Evolutionary conservation across 2,888 invertebrate species (phyloP).

Genomic region (Lepeophtheirus nordmannii): DNA sequence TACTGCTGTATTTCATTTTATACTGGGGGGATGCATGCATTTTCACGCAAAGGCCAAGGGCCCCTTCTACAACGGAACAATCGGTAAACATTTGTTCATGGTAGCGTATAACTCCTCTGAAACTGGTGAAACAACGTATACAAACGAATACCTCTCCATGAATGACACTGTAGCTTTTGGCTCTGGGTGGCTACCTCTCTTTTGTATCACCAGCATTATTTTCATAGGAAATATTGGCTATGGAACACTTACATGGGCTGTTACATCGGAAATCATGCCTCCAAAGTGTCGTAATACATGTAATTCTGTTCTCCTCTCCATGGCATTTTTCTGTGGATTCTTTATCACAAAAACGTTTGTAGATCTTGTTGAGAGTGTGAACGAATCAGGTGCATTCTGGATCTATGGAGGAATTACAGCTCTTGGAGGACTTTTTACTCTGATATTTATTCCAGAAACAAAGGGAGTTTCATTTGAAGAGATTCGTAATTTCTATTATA

Average conservation of each 20-base stretch:
- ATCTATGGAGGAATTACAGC: conserved; percentile 2
- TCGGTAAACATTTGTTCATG: background rate
- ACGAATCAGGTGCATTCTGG: conserved; percentile 10
- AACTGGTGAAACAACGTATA: too few relatives aligned
- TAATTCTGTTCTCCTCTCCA: background rate
- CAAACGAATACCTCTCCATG: background rate
- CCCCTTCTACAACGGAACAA: background rate
- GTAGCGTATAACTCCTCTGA: background rate
- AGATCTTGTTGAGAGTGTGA: background rate
- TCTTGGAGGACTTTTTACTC: conserved; percentile 12
- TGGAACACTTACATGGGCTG: background rate
- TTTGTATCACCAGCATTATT: background rate
- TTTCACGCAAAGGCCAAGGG: background rate
- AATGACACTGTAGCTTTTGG: background rate
- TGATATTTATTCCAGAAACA: conserved; percentile 24
- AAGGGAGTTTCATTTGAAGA: conserved; percentile 16
- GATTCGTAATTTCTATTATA: background rate
- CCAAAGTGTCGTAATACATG: background rate
- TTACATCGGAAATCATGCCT: conserved; percentile 3
- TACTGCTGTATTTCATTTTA: background rate
- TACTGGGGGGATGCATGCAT: conserved; percentile 1
- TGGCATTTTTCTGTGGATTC: conserved; percentile 8
- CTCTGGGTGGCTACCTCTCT: background rate
- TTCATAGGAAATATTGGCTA: conserved; percentile 7
- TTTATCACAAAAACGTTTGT: conserved; percentile 11